These are phyloP conservation scores for Villa cingulata DNA, from an alignment of 2,888 invertebrate species.

Conservation along the genomic window DNA sequence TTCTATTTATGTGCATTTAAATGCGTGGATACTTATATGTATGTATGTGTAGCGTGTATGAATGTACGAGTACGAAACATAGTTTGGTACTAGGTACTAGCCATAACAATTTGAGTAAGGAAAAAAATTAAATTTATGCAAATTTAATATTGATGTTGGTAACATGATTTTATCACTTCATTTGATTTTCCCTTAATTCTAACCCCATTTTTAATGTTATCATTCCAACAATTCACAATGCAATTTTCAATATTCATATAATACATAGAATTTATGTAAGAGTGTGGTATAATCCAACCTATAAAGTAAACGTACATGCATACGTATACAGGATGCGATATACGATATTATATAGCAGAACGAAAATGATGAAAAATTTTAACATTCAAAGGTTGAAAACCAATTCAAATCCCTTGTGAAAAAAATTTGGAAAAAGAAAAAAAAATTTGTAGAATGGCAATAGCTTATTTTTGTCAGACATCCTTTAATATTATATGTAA, in stretches of 20 bases:
- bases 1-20: background rate
- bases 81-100: too few relatives aligned
- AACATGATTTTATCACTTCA: constrained; percentile 10
- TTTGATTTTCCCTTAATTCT: constrained; percentile 5
- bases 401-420: constrained; percentile 8
- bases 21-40: background rate
- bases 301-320: too few relatives aligned
- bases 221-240: too few relatives aligned
- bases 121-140: constrained; percentile 9
- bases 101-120: background rate
- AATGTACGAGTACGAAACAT: too few relatives aligned
- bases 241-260: too few relatives aligned
- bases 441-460: background rate
- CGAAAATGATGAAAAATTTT: background rate
- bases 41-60: too few relatives aligned
- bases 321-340: too few relatives aligned
- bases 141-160: constrained; percentile 9
- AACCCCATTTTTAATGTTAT: background rate
- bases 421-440: background rate
- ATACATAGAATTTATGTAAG: too few relatives aligned
- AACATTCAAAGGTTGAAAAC: constrained; percentile 8
- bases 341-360: background rate
- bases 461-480: background rate
- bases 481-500: constrained; percentile 3
- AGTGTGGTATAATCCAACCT: too few relatives aligned